Conservation (phyloP, 2,888 invertebrate species). For the Digitonthophagus gazella region DNA sequence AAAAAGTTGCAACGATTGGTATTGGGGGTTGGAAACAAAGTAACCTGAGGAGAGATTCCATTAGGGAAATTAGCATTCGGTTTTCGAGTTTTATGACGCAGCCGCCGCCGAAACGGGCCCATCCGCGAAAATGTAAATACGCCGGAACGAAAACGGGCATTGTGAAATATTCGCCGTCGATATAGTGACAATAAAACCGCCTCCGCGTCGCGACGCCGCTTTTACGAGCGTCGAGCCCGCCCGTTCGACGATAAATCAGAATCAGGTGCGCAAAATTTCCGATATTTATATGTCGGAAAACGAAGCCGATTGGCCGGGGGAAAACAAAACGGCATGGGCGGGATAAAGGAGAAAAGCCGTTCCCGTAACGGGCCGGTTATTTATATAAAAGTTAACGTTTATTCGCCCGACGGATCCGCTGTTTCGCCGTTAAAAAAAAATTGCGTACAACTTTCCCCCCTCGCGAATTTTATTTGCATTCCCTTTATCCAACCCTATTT, state of each 20-base stretch:
- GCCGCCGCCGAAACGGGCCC: slow-evolving; percentile 20
- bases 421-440: not conserved
- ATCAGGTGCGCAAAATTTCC: slow-evolving; percentile 20
- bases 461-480: not conserved
- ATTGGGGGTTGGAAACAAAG: slow-evolving; percentile 19
- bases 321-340: slow-evolving; percentile 3
- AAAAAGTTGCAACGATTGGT: not conserved
- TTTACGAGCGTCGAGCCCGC: slow-evolving; percentile 9
- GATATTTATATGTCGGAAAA: slow-evolving; percentile 14
- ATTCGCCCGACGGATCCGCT: not conserved
- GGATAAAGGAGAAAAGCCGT: slow-evolving; percentile 1
- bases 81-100: slow-evolving; percentile 30
- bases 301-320: not conserved
- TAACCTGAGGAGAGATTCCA: slow-evolving; percentile 29
- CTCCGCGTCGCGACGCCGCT: slow-evolving; percentile 13
- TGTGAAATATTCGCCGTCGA: slow-evolving; percentile 12
- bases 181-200: not conserved
- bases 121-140: slow-evolving; percentile 35
- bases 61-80: slow-evolving; percentile 36
- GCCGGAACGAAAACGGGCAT: slow-evolving; percentile 33
- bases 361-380: slow-evolving; percentile 8
- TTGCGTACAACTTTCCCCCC: not conserved
- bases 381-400: slow-evolving; percentile 18
- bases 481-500: too few relatives aligned
- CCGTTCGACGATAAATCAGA: slow-evolving; percentile 12